These are phyloP conservation scores for Butorides virescens DNA, from an alignment of 2,113 vertebrate species.

Conservation along the genomic window DNA sequence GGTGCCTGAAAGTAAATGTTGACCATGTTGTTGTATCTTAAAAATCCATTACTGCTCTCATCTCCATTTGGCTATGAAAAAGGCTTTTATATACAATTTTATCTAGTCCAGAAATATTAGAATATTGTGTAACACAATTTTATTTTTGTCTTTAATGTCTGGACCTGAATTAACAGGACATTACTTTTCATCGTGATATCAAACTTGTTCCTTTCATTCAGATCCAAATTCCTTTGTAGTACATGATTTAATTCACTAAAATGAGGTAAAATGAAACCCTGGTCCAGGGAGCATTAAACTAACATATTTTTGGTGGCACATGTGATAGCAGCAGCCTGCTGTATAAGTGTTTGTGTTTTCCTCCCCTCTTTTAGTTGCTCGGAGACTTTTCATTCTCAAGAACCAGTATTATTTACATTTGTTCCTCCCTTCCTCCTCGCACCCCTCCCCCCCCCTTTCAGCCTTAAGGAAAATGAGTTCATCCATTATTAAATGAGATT, in stretches of 20 bases:
- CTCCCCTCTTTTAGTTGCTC: not conserved
- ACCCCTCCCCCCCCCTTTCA: not conserved
- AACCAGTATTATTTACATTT: not conserved
- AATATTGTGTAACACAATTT: slow-evolving; percentile 32
- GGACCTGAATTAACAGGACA: not conserved
- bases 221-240: slow-evolving; percentile 30
- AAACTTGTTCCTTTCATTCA: slow-evolving; percentile 24
- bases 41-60: not conserved
- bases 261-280: slow-evolving; percentile 42
- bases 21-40: not conserved
- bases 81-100: slow-evolving; percentile 25
- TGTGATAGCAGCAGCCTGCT: not conserved
- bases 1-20: not conserved
- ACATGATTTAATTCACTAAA: slow-evolving; percentile 34
- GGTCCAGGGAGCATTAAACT: slow-evolving; percentile 1
- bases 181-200: slow-evolving; percentile 10
- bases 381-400: not conserved
- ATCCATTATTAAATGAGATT: not conserved
- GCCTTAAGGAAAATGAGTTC: not conserved
- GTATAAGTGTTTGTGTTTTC: not conserved
- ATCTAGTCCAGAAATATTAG: slow-evolving; percentile 38
- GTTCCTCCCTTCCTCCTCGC: not conserved
- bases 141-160: slow-evolving; percentile 58
- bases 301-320: not conserved
- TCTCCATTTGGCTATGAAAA: not conserved